Base-by-base conservation (phyloP, 1,140 invertebrate genomes). In the Drosophila virilis region DNA sequence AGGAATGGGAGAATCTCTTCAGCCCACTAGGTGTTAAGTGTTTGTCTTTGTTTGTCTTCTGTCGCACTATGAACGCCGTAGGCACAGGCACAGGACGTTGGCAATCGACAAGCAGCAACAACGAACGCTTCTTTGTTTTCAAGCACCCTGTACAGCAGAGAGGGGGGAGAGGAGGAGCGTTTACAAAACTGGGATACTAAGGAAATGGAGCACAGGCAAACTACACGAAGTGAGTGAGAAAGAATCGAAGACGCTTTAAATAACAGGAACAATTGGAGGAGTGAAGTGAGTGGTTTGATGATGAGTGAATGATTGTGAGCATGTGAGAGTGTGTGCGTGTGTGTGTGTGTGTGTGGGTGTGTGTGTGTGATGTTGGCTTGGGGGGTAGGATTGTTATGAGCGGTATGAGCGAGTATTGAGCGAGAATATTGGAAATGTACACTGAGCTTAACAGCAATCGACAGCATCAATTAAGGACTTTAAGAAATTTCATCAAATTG, bases 31-130 rank as follows among this genome's bases (percentile, higher is more conserved):
- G 48, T 69, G 35, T 82, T 7, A 48, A 57, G 60, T 46, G 57
- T 40, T 8, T 43, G n/a, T 37, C 45, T 66, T 37, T 45, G 64
- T 52, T 17, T 57, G 17, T 42, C 38, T 40, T 57, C 12, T 64
- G 68, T 64, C 48, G 65, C 55, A 69, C 45, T 57, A 48, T 62
- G 57, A 80, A 75, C 74, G 82, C 80, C 71, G 83, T 80, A 82
- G 84, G 69, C 86, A 89, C 58, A 75, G 73, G 73, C 73, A 88
- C 84, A 89, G 83, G 70, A 84, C 80, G 84, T 85, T 89, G 84
- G 84, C 84, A 88, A 88, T 89, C 84, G 84, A 89, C 84, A 88
- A 89, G 84, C 84, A 88, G 84, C 84, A 88, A 88, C 84, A 88
- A 88, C 84, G 80, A 88, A 89, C 84, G 78, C 74, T 74, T 67